Evolutionary conservation across 2,113 vertebrate species (phyloP), one percentile per base, ranked within the genome.

Genomic region (Grallaria varia): DNA sequence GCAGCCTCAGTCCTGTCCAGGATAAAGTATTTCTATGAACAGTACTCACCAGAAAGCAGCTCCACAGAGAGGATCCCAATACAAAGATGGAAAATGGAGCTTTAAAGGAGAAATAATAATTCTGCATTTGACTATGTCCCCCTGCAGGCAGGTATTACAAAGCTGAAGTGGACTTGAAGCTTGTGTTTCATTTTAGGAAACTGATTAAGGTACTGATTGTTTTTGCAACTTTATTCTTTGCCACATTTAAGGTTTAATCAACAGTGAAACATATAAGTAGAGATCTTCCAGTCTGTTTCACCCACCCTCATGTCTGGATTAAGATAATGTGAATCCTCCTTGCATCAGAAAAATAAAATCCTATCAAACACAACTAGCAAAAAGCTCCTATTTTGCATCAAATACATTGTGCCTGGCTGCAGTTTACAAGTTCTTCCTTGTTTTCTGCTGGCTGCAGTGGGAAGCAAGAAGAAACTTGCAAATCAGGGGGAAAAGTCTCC

Each of bases 121-220:
- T 80, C 44, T 71, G 47, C 47, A 71, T 75, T 84, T 78, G 74
- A 30, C 74, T 87, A 87, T 83, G 91, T 90, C 74, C 82, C 93
- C 84, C 75, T 76, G 89, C 91, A 95, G 75, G 95, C 85, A 90
- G 67, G 33, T 58, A 64, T 40, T 64, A 63, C 40, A 85, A 64
- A 87, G 59, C 44, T 72, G 52, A 95, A 78, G 49, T 4, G 8
- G 39, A 40, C 47, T 53, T 73, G 11, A 28, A 81, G 68, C 31
- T 78, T 33, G 19, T 14, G 18, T 28, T 95, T 49, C 12, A 25
- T 79, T 97, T 73, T 20, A 91, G 52, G 64, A 63, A 90, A 81
- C 33, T 17, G 16, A 5, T 71, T 64, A 84, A 87, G 17, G 39
- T 77, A n/a, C 39, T 22, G 23, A 40, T 15, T 69, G 56, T 24